Conservation (phyloP, 37 sponge, comb jelly and placozoan genomes). For the Trichoplax adhaerens region DNA sequence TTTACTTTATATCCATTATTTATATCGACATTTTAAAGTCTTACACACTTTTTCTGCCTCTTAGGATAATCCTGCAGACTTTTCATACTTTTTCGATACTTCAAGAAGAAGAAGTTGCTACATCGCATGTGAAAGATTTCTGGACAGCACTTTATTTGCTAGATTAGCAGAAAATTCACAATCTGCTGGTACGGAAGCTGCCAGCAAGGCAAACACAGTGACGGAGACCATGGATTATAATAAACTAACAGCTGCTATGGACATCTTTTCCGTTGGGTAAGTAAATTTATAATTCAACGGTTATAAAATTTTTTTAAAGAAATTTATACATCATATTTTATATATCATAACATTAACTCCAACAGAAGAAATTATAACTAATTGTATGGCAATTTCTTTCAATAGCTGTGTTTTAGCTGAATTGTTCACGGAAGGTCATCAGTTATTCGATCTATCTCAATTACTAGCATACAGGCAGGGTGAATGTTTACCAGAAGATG, state of each 20-base stretch:
- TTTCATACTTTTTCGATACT: slow-evolving; percentile 88
- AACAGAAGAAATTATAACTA: too few relatives aligned
- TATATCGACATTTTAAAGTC: neutral
- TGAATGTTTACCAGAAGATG: slow-evolving; percentile 9
- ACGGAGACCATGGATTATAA: neutral
- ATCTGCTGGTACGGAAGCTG: neutral
- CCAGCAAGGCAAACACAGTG: neutral
- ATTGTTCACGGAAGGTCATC: slow-evolving; percentile 69
- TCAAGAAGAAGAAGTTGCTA: slow-evolving; percentile 81
- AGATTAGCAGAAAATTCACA: slow-evolving; percentile 3
- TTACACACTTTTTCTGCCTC: neutral
- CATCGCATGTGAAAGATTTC: slow-evolving; percentile 72
- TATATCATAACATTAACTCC: too few relatives aligned
- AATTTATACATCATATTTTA: too few relatives aligned
- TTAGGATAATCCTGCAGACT: slow-evolving; percentile 89
- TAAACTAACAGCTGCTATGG: slow-evolving; percentile 43
- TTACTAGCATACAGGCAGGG: slow-evolving; percentile 56
- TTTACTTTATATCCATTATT: neutral
- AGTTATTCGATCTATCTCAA: slow-evolving; percentile 64
- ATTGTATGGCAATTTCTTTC: neutral
- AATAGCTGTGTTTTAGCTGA: slow-evolving; percentile 80
- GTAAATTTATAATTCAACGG: slow-evolving; percentile 1
- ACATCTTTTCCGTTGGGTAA: slow-evolving; percentile 90
- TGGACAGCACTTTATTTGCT: neutral
- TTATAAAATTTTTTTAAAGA: slow-evolving; percentile 4